These are phyloP conservation scores for Macrobrachium rosenbergii DNA, from an alignment of 1,140 invertebrate genomes.

Conservation along the genomic window DNA sequence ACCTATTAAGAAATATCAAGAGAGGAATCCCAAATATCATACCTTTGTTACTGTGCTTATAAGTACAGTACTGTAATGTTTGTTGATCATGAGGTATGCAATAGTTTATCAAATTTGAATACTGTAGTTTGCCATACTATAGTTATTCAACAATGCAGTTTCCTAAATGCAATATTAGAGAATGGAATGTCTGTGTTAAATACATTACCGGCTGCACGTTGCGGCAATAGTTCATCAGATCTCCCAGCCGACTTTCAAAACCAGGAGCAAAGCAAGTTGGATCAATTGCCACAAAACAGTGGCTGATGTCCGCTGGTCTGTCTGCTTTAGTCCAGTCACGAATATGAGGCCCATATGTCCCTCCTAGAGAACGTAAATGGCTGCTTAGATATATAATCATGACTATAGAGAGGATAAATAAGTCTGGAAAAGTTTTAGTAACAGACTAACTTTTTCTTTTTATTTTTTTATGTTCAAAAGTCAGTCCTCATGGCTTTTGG, in stretches of 20 bases:
- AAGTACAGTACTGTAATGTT: conserved; percentile 31
- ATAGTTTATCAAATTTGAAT: too few species aligned
- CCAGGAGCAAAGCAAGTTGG: conserved; percentile 85
- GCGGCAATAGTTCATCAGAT: conserved; percentile 72
- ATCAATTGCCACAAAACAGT: conserved; percentile 92
- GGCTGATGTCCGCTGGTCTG: conserved; percentile 83
- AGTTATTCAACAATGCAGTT: too few species aligned
- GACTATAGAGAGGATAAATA: not conserved
- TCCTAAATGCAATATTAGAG: too few species aligned
- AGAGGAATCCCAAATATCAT: not conserved
- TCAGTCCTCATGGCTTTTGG: too few species aligned
- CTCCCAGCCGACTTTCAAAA: conserved; percentile 81
- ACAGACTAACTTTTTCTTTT: too few species aligned
- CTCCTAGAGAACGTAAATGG: conserved; percentile 70
- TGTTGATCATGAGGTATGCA: not conserved
- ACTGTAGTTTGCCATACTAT: too few species aligned
- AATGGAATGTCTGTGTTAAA: not conserved
- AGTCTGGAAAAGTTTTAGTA: not conserved
- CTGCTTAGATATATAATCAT: too few species aligned
- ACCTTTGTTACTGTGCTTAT: not conserved
- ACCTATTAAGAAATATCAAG: conserved; percentile 71
- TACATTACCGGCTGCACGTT: conserved; percentile 70
- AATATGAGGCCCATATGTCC: conserved; percentile 79
- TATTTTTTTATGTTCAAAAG: too few species aligned
- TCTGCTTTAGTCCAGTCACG: conserved; percentile 81